These are phyloP conservation scores for Imbricaverruca yamaguchii DNA, from an alignment of 2,888 invertebrate genomes.

Conservation along the genomic window DNA sequence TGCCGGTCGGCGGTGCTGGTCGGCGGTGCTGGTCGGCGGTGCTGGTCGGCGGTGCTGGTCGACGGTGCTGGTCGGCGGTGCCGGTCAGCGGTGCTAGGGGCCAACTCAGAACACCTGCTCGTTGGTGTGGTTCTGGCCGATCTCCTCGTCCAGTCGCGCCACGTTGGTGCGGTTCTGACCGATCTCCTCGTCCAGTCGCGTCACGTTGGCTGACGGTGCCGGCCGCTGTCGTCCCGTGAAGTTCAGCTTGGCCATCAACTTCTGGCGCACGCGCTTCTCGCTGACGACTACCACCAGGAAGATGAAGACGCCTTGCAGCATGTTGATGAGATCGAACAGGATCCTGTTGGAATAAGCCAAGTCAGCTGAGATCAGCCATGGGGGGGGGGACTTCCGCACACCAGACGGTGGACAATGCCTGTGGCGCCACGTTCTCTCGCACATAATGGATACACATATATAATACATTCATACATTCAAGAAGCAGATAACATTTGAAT, in stretches of 20 bases:
- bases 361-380: too few species aligned
- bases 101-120: not conserved
- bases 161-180: not conserved
- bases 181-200: not conserved
- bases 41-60: too few species aligned
- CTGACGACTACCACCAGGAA: not conserved
- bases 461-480: too few species aligned
- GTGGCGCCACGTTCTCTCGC: too few species aligned
- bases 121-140: not conserved
- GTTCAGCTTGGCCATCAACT: not conserved
- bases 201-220: not conserved
- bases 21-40: too few species aligned
- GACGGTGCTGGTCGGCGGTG: too few species aligned
- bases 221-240: not conserved
- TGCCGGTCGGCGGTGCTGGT: too few species aligned
- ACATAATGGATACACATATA: too few species aligned
- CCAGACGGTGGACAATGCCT: too few species aligned
- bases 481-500: too few species aligned
- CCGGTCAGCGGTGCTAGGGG: too few species aligned
- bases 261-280: conserved; percentile 3
- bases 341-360: not conserved
- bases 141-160: not conserved
- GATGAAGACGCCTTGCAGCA: conserved; percentile 16
- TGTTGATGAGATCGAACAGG: conserved; percentile 1
- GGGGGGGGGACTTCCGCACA: too few species aligned